These are phyloP conservation scores for Bucco capensis DNA, from an alignment of 2,113 vertebrate species.

Conservation along the genomic window DNA sequence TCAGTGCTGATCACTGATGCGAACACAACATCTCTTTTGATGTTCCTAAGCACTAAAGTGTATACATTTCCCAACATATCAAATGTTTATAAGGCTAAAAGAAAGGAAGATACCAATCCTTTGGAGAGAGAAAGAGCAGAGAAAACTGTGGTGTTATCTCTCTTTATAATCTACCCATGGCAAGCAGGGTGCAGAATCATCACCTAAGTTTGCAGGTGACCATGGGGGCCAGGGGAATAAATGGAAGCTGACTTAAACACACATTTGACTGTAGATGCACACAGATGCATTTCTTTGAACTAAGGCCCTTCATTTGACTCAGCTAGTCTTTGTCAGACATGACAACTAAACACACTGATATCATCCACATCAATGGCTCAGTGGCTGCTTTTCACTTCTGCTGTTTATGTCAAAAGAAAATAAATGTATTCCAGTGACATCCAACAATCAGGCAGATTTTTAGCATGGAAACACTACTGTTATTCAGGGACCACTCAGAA, in stretches of 20 bases:
- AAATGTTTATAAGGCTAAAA: not conserved
- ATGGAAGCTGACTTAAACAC: not conserved
- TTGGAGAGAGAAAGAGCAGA: not conserved
- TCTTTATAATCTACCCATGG: not conserved
- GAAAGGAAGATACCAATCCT: not conserved
- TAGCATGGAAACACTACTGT: not conserved
- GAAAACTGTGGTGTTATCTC: not conserved
- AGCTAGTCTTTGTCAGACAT: not conserved
- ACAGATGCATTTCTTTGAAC: not conserved
- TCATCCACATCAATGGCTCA: not conserved
- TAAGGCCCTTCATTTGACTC: not conserved
- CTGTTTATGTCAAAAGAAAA: not conserved
- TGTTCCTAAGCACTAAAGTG: constrained; percentile 42
- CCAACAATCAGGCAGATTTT: constrained; percentile 7
- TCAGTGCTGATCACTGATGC: constrained; percentile 28
- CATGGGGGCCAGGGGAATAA: not conserved
- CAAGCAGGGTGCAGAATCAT: not conserved
- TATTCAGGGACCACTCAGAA: not conserved
- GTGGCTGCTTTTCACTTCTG: not conserved
- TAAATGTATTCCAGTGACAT: not conserved
- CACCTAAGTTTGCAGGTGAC: not conserved
- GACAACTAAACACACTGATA: not conserved
- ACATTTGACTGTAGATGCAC: not conserved
- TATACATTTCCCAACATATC: not conserved
- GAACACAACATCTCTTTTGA: constrained; percentile 56